Evolutionary conservation across 2,797 vertebrate genomes (phyloP).

Genomic region (Odontamblyopus rebecca): DNA sequence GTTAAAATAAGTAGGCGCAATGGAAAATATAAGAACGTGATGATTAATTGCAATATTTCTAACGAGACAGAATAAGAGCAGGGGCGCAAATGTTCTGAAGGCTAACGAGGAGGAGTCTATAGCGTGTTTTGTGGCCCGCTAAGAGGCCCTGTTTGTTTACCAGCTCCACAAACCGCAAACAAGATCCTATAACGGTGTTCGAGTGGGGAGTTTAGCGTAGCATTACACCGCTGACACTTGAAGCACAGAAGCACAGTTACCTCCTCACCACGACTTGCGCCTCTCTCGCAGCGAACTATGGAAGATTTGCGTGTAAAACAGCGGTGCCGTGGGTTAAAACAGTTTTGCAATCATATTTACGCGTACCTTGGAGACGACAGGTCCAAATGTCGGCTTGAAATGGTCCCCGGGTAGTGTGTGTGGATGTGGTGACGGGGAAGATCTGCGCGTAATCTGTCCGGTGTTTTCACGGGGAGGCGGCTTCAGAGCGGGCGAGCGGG

Average conservation of each 20-base stretch:
- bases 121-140: neutral
- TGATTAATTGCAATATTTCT: constrained; percentile 2
- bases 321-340: neutral
- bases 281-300: constrained; percentile 6
- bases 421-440: constrained; percentile 15
- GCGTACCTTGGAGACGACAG: constrained; percentile 42
- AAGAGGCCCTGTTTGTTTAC: neutral
- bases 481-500: constrained; percentile 31
- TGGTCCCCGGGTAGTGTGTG: neutral
- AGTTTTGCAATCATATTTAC: too few species aligned
- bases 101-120: constrained; percentile 25
- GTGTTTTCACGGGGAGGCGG: constrained; percentile 48
- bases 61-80: constrained; percentile 13
- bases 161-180: too few species aligned
- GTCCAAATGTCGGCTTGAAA: constrained; percentile 1
- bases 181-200: constrained; percentile 5
- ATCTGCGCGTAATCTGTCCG: constrained; percentile 9
- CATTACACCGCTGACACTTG: constrained; percentile 6
- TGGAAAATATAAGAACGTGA: neutral
- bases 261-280: neutral
- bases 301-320: neutral
- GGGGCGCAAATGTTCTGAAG: constrained; percentile 28
- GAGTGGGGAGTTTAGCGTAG: constrained; percentile 17
- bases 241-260: constrained; percentile 22
- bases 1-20: neutral